Percentiles rank a stretch among this genome's conserved stretches.
These are phyloP conservation scores for Alaudala cheleensis DNA, from an alignment of 2,113 vertebrate species.

Conservation along the genomic window DNA sequence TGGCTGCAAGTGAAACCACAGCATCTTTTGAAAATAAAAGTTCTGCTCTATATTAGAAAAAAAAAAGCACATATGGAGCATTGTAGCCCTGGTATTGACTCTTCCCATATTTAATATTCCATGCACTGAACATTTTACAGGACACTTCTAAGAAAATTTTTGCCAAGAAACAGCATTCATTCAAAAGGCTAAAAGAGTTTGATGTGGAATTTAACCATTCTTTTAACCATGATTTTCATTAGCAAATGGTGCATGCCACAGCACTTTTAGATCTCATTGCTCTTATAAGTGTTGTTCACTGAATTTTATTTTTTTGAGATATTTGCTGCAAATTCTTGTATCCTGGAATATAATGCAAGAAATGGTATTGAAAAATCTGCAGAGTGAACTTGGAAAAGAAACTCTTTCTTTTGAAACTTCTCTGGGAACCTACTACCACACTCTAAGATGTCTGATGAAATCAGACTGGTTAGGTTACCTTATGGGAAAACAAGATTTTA, in stretches of 20 bases:
- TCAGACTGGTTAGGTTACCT: neutral
- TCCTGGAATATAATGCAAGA: neutral
- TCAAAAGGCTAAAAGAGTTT: neutral
- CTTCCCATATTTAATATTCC: neutral
- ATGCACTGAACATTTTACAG: neutral
- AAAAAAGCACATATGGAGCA: neutral
- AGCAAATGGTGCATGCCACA: neutral
- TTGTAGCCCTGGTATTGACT: neutral
- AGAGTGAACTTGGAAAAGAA: neutral
- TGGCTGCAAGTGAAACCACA: neutral
- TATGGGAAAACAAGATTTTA: neutral
- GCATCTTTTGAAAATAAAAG: neutral
- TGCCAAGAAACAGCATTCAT: neutral
- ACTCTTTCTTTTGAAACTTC: neutral
- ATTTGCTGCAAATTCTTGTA: neutral
- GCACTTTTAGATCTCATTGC: neutral
- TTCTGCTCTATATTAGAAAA: neutral
- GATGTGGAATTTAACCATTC: neutral
- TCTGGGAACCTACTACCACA: neutral
- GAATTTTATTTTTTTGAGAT: neutral
- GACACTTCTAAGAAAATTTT: neutral
- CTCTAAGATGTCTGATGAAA: neutral
- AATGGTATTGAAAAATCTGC: neutral
- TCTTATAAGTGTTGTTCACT: neutral
- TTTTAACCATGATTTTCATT: neutral